Evolutionary conservation across 2,797 vertebrate genomes (phyloP).

Genomic region (Sciurus carolinensis): DNA sequence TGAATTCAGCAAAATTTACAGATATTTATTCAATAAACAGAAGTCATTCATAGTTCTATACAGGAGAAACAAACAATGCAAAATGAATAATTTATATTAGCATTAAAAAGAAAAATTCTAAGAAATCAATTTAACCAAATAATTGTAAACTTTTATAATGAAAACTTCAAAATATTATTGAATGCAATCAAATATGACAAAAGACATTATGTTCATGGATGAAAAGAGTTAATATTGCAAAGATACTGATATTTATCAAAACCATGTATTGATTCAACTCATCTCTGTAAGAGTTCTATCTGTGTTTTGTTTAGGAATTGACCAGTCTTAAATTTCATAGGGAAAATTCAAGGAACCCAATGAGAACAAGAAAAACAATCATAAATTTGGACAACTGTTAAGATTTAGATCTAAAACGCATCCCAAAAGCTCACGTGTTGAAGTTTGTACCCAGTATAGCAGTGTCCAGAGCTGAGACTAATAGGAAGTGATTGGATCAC

Average conservation of each 20-base stretch:
- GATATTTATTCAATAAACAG: not conserved
- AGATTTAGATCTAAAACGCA: not conserved
- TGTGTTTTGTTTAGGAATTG: not conserved
- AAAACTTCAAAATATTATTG: not conserved
- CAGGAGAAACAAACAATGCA: not conserved
- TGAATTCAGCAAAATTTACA: not conserved
- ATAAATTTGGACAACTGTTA: not conserved
- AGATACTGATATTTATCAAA: not conserved
- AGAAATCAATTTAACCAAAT: not conserved
- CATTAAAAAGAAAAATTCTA: not conserved
- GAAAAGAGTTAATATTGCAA: not conserved
- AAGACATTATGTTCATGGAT: not conserved
- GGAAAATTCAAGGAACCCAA: not conserved
- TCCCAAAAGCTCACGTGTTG: too few relatives aligned
- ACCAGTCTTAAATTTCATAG: not conserved
- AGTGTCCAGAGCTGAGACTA: too few relatives aligned
- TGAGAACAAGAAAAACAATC: not conserved
- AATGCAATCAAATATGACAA: not conserved
- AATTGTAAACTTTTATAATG: not conserved
- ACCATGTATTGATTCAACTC: not conserved
- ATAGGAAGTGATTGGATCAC: too few relatives aligned
- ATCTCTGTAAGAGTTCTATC: not conserved
- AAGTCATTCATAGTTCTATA: not conserved
- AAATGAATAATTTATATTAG: not conserved
- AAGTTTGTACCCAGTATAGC: too few relatives aligned